Conservation (phyloP, 2,888 invertebrate genomes). For the Lycocerus yunnanus region DNA sequence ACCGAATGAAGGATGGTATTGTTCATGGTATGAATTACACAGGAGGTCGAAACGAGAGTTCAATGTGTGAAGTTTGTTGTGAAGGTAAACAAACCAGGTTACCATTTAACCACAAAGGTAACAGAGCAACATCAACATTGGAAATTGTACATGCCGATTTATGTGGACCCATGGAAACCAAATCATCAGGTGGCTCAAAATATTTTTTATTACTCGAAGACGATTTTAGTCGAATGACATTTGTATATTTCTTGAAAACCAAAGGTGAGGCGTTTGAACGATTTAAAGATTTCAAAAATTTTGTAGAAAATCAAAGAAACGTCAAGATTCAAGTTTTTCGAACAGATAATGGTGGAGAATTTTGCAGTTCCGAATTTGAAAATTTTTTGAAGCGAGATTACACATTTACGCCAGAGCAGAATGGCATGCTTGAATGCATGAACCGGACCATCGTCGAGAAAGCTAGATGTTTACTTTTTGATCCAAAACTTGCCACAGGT, state of each 20-base stretch:
- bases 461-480: constrained; percentile 38
- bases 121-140: too few relatives aligned
- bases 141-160: too few relatives aligned
- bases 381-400: constrained; percentile 39
- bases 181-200: constrained; percentile 6
- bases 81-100: too few relatives aligned
- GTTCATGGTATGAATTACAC: too few relatives aligned
- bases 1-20: too few relatives aligned
- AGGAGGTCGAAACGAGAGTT: too few relatives aligned
- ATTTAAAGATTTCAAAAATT: constrained; percentile 39
- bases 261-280: constrained; percentile 37
- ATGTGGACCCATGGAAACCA: constrained; percentile 27
- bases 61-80: too few relatives aligned
- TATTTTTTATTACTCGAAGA: constrained; percentile 6
- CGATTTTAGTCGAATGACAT: constrained; percentile 11
- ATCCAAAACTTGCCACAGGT: constrained; percentile 19
- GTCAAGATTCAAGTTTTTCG: constrained; percentile 29
- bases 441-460: constrained; percentile 39
- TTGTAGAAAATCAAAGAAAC: constrained; percentile 28
- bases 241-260: constrained; percentile 20
- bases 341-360: constrained; percentile 36
- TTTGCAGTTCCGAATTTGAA: constrained; percentile 33
- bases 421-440: constrained; percentile 39
- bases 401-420: constrained; percentile 44
- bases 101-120: too few relatives aligned